Evolutionary conservation across 2,888 invertebrate genomes (phyloP).

Genomic region (Rotaria socialis): DNA sequence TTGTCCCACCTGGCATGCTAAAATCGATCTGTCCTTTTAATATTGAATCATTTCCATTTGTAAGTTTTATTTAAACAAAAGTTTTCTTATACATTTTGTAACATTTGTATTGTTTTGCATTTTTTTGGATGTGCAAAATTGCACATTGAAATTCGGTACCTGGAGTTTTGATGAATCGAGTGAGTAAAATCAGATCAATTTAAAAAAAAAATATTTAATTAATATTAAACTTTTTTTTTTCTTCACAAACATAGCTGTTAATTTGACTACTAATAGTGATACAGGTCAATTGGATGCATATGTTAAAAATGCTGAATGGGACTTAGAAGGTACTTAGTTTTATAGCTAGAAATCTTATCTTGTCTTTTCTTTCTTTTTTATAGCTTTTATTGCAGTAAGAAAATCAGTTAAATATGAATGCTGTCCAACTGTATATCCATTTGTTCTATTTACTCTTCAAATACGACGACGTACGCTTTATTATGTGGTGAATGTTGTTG

Average conservation of each 20-base stretch:
- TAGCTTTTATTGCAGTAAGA: not conserved
- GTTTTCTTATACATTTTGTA: not conserved
- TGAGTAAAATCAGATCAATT: not conserved
- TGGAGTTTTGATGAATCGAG: constrained; percentile 2
- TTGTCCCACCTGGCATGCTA: constrained; percentile 97
- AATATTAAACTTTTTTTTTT: not conserved
- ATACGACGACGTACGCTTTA: constrained; percentile 45
- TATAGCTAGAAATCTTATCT: not conserved
- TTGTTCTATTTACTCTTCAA: constrained; percentile 44
- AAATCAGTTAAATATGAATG: constrained; percentile 42
- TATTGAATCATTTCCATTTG: constrained; percentile 93
- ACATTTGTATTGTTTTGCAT: not conserved
- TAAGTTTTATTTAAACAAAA: not conserved
- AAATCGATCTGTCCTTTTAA: constrained; percentile 97
- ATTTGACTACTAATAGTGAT: constrained; percentile 41
- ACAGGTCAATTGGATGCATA: constrained; percentile 44
- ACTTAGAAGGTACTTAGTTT: constrained; percentile 32
- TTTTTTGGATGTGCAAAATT: constrained; percentile 44
- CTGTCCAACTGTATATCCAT: constrained; percentile 46
- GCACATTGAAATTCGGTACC: constrained; percentile 45
- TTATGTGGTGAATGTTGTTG: constrained; percentile 42
- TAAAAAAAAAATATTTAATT: no score
- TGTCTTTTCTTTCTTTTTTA: not conserved
- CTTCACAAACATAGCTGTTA: constrained; percentile 10
- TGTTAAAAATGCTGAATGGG: constrained; percentile 46